These are phyloP conservation scores for Sphecodes monilicornis DNA, from an alignment of 2,888 invertebrate genomes.

Conservation along the genomic window DNA sequence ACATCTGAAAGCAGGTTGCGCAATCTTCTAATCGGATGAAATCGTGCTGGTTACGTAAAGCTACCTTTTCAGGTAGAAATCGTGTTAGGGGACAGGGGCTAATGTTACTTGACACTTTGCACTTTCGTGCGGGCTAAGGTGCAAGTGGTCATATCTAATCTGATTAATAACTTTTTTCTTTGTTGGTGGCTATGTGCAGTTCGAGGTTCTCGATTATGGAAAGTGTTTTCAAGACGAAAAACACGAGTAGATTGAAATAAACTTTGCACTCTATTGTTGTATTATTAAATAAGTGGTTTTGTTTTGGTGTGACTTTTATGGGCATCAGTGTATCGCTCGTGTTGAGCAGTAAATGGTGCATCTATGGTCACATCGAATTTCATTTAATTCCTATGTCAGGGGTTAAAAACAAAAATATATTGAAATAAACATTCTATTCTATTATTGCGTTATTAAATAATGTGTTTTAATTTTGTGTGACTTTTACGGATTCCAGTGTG, in stretches of 20 bases:
- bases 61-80: not conserved
- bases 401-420: no score
- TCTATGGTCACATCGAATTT: no score
- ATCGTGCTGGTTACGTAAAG: not conserved
- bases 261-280: not conserved
- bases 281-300: not conserved
- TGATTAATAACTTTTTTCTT: not conserved
- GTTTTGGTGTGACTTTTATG: not conserved
- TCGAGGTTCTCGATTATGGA: not conserved
- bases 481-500: no score
- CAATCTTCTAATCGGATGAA: not conserved
- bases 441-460: no score
- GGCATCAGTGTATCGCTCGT: no score
- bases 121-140: not conserved
- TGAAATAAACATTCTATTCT: no score
- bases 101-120: not conserved
- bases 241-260: not conserved
- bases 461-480: no score
- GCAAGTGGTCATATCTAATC: not conserved
- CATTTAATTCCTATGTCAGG: no score
- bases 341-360: no score
- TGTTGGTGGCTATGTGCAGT: not conserved
- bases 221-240: not conserved
- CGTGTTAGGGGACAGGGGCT: not conserved
- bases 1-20: slow-evolving; percentile 88